Evolutionary conservation across 1,140 invertebrate genomes (phyloP), one percentile per base, ranked within the genome.

Genomic region (Antheraea pernyi): DNA sequence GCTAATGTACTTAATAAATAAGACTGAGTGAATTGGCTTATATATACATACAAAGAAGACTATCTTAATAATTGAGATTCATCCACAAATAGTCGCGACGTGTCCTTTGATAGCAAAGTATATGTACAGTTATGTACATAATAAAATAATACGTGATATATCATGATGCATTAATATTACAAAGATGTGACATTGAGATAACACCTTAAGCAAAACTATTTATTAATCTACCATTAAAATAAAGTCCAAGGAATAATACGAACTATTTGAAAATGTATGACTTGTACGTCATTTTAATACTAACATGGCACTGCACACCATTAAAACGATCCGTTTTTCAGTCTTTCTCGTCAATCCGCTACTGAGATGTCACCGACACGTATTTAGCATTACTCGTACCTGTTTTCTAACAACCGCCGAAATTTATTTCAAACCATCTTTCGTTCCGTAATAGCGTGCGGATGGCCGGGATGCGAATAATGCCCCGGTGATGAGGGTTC

Each of bases 401-500:
- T 18, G 46, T 37, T 42, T 42, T 65, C 19, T 46, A 7, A 61
- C 18, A 30, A 61, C 9, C 60, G 13, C 30, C 19, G 19, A 36
- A 59, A 30, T 39, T 60, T 53, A 58, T 18, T 77, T 89, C 73
- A 91, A 39, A 91, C 90, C 85, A 91, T 76, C 77, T 92, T 91
- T 58, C 89, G 78, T 66, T 91, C 90, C 19, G 86, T 73, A 18
- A 92, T 82, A 48, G 86, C 82, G 48, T 90, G 88, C 9, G 83
- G 81, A 73, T 92, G 90, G 48, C 85, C 90, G 19, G 87, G 85
- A 69, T 91, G 90, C 8, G 86, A 83, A 68, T 93, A 93, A 68
- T 93, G 92, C 19, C 88, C 84, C 0, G 92, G 92, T 0, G 92
- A 92, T 7, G 89, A 83, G 8, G 92, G 87, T 73, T 96, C 96